These are phyloP conservation scores for Gibbula magus DNA, from an alignment of 2,888 invertebrate species.

Conservation along the genomic window DNA sequence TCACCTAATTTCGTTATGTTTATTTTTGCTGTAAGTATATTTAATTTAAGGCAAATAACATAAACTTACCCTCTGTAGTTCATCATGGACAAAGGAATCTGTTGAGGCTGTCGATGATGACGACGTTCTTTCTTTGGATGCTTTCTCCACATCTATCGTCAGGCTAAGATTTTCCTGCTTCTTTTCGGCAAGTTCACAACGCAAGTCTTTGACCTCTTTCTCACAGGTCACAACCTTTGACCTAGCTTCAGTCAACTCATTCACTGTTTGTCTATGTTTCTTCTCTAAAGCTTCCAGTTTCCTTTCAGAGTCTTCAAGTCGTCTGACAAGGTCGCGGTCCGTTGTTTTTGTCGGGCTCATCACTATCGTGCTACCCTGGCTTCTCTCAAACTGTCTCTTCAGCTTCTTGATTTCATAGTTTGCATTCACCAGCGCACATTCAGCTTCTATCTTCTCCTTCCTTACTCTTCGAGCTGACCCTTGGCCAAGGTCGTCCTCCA, in stretches of 20 bases:
- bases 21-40: background rate
- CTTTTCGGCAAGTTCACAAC: conserved; percentile 34
- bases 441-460: conserved; percentile 48
- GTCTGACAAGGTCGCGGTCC: background rate
- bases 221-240: conserved; percentile 29
- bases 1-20: no score
- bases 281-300: conserved; percentile 41
- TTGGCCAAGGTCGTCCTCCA: conserved; percentile 37
- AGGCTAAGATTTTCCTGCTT: conserved; percentile 17
- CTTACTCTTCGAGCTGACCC: conserved; percentile 43
- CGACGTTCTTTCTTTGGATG: background rate
- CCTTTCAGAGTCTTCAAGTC: conserved; percentile 19
- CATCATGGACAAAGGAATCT: conserved; percentile 28
- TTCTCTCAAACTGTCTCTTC: conserved; percentile 34
- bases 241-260: conserved; percentile 27
- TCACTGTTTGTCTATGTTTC: conserved; percentile 36
- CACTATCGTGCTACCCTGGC: background rate
- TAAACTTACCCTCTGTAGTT: conserved; percentile 34
- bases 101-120: conserved; percentile 6
- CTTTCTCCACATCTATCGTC: conserved; percentile 35
- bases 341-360: background rate
- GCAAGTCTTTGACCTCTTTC: conserved; percentile 42
- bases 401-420: conserved; percentile 45
- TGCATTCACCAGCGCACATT: conserved; percentile 51
- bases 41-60: no score